These are phyloP conservation scores for Caranx melampygus DNA, from an alignment of 2,113 vertebrate genomes.

Conservation along the genomic window DNA sequence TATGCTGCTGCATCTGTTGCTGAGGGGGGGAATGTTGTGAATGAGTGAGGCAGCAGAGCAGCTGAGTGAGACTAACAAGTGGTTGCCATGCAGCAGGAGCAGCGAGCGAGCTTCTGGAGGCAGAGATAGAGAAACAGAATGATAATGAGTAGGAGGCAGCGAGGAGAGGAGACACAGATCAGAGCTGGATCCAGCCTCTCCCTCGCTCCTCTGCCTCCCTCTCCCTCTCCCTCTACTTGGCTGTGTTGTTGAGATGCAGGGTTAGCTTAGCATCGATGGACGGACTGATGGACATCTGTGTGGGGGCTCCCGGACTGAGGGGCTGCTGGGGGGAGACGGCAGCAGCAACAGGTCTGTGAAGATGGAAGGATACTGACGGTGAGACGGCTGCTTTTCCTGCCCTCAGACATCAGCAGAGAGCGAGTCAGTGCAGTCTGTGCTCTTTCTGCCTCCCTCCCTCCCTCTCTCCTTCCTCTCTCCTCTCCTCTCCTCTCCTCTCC, in stretches of 20 bases:
- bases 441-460: conserved; percentile 56
- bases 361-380: conserved; percentile 77
- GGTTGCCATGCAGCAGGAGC: conserved; percentile 81
- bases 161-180: conserved; percentile 63
- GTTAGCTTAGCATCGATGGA: conserved; percentile 53
- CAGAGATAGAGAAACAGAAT: conserved; percentile 80
- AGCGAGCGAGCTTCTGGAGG: conserved; percentile 73
- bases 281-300: conserved; percentile 55
- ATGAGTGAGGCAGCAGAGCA: conserved; percentile 74
- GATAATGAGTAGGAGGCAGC: conserved; percentile 82
- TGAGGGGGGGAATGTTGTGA: conserved; percentile 63
- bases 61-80: conserved; percentile 83
- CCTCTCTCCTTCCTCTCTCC: conserved; percentile 49
- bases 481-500: conserved; percentile 37
- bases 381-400: conserved; percentile 67
- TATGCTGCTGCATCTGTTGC: conserved; percentile 65
- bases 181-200: conserved; percentile 50
- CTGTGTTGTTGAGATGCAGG: conserved; percentile 43
- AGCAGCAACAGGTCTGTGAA: conserved; percentile 82
- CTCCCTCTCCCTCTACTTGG: conserved; percentile 28
- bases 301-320: conserved; percentile 44
- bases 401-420: conserved; percentile 39
- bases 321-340: conserved; percentile 59
- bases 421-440: conserved; percentile 70
- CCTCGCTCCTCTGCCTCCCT: conserved; percentile 27